Evolutionary conservation across 2,797 vertebrate species (phyloP).

Genomic region (Schizopygopsis pylzovi): DNA sequence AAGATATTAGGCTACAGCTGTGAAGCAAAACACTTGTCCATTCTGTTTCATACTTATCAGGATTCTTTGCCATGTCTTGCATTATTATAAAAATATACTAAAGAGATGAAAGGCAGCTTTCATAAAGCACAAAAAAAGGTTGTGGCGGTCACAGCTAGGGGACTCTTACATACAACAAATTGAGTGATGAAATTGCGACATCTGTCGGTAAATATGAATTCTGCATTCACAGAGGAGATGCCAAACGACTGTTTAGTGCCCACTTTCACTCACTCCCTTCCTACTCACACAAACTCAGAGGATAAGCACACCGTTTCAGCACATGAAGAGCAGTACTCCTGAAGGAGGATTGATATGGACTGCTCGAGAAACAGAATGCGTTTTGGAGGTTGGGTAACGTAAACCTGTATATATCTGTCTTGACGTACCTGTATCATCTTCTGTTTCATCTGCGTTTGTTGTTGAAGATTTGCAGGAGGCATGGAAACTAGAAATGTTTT

Average conservation of each 20-base stretch:
- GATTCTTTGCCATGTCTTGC: not conserved
- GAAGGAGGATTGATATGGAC: not conserved
- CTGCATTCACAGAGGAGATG: not conserved
- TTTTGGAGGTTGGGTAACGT: slow-evolving; percentile 24
- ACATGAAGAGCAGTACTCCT: not conserved
- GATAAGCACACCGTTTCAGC: not conserved
- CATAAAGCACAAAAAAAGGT: not conserved
- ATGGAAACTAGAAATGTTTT: not conserved
- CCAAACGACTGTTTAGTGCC: not conserved
- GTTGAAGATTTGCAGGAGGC: not conserved
- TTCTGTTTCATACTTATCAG: not conserved
- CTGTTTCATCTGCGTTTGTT: not conserved
- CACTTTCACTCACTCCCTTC: not conserved
- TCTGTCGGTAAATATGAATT: slow-evolving; percentile 23
- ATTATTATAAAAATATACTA: not conserved
- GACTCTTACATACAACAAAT: not conserved
- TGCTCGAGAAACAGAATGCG: slow-evolving; percentile 2
- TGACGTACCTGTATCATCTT: not conserved
- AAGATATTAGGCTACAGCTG: not conserved
- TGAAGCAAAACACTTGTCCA: not conserved
- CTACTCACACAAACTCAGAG: not conserved
- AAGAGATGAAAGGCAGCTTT: not conserved
- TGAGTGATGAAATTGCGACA: slow-evolving; percentile 50
- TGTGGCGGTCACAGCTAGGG: not conserved
- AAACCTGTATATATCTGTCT: not conserved